Evolutionary conservation across 2,113 vertebrate species (phyloP), one percentile per base, ranked within the genome.

Genomic region (Tonatia bakeri): DNA sequence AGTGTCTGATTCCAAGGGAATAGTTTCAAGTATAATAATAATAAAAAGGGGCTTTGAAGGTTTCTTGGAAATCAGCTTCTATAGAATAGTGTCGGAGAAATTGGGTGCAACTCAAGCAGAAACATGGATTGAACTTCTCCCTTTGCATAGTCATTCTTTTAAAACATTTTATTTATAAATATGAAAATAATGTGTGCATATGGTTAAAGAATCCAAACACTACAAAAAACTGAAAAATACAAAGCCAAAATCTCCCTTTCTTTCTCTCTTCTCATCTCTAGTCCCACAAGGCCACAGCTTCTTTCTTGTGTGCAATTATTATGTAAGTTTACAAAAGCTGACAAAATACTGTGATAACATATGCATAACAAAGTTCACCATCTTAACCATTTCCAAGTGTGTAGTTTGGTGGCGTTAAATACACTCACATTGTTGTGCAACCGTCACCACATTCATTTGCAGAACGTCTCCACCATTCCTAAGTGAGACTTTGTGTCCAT

Each of bases 51-150:
- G 59, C 94, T 98, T 97, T 97, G 96, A 97, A 97, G 91, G 36
- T 70, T 97, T 96, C 96, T 97, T 97, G 97, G 97, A 97, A 98
- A 96, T 97, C 88, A 80, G 82, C 76, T 90, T 94, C 85, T 96
- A 89, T 94, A 96, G 97, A 97, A 94, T 26, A 87, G 73, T 89
- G 91, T 95, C 96, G 92, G 79, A 97, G 92, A 93, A 95, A 84
- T 83, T 86, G 94, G 96, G 56, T 61, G 69, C 86, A 95, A 97
- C 96, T 97, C 95, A 95, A 96, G 94, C 95, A 97, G 94, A 97
- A 97, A 98, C 76, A 56, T 9, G 69, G 88, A 75, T 47, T 93
- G 69, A 93, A 96, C 86, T 64, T 91, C 47, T 95, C 36, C 67
- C 82, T 91, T 92, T 83, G 91, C 82, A 80, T 80, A 61, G 43